Conservation (phyloP, 2,888 invertebrate genomes). For the Folsomia manolachei region DNA sequence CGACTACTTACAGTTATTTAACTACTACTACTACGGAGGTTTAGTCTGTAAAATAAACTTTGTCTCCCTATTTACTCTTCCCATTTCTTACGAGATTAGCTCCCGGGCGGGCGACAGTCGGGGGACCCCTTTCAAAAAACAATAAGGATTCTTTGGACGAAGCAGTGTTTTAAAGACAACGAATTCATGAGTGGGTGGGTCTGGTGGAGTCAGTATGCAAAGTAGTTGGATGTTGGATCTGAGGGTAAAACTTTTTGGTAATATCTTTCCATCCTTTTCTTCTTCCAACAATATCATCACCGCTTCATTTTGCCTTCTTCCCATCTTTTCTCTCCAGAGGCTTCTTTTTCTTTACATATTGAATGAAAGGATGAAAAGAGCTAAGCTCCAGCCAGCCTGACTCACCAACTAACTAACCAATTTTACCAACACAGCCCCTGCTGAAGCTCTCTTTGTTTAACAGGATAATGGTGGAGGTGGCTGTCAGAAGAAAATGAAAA, state of each 20-base stretch:
- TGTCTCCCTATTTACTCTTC: constrained; percentile 9
- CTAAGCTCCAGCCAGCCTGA: too few relatives aligned
- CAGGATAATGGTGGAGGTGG: background rate
- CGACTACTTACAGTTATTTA: too few relatives aligned
- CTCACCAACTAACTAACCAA: background rate
- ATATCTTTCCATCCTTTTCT: too few relatives aligned
- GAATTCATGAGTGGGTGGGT: background rate
- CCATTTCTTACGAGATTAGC: background rate
- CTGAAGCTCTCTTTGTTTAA: background rate
- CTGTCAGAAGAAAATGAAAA: constrained; percentile 9
- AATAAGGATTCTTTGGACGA: too few relatives aligned
- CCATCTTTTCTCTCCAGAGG: constrained; percentile 7
- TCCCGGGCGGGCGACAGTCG: background rate
- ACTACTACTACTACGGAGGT: background rate
- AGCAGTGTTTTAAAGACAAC: too few relatives aligned
- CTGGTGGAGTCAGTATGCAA: background rate
- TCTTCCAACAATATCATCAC: too few relatives aligned
- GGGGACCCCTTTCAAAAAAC: background rate
- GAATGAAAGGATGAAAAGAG: background rate
- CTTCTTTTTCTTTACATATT: constrained; percentile 13
- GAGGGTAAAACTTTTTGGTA: constrained; percentile 3
- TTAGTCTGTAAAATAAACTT: background rate
- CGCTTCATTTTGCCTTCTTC: background rate
- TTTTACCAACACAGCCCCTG: background rate
- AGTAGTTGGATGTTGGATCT: background rate